Percentiles rank a stretch among this genome's conserved stretches.
Evolutionary conservation across 2,888 invertebrate genomes (phyloP).

Genomic region (Pharmacophagus antenor): DNA sequence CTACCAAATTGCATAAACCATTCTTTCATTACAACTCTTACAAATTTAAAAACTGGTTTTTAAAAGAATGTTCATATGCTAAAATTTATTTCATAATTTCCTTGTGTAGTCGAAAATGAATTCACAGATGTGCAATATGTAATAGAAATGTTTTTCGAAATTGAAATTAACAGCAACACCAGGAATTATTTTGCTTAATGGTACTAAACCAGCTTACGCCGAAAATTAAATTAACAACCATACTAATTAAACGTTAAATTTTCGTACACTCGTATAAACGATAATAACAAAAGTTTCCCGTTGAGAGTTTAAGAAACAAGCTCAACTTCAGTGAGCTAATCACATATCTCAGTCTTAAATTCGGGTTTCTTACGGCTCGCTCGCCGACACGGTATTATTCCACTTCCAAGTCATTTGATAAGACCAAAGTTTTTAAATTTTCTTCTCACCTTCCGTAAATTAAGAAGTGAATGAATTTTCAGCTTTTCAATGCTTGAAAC

Average conservation of each 20-base stretch:
- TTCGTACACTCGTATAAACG: slow-evolving; percentile 51
- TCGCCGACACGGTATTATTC: slow-evolving; percentile 28
- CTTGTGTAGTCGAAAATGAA: too few species aligned
- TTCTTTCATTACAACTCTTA: background rate
- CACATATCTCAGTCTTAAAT: slow-evolving; percentile 45
- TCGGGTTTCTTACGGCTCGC: slow-evolving; percentile 32
- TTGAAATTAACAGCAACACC: background rate
- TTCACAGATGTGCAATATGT: too few species aligned
- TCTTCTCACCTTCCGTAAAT: slow-evolving; percentile 27
- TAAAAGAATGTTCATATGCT: too few species aligned
- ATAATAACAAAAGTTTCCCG: slow-evolving; percentile 61
- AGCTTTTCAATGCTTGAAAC: background rate
- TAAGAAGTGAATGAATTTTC: slow-evolving; percentile 8
- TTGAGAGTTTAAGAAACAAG: slow-evolving; percentile 51
- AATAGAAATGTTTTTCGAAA: too few species aligned
- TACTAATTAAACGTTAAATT: slow-evolving; percentile 60
- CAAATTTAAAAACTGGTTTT: too few species aligned
- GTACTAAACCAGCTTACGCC: slow-evolving; percentile 11
- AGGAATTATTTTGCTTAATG: slow-evolving; percentile 10
- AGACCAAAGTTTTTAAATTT: slow-evolving; percentile 32
- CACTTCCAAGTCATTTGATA: slow-evolving; percentile 29
- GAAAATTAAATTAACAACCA: slow-evolving; percentile 48
- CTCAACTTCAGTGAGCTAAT: slow-evolving; percentile 62
- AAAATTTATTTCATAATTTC: too few species aligned
- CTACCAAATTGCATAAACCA: background rate